Percentiles rank a stretch among this genome's conserved stretches.
Evolutionary conservation across 2,888 invertebrate genomes (phyloP).

Genomic region (Hoplodrina blanda): DNA sequence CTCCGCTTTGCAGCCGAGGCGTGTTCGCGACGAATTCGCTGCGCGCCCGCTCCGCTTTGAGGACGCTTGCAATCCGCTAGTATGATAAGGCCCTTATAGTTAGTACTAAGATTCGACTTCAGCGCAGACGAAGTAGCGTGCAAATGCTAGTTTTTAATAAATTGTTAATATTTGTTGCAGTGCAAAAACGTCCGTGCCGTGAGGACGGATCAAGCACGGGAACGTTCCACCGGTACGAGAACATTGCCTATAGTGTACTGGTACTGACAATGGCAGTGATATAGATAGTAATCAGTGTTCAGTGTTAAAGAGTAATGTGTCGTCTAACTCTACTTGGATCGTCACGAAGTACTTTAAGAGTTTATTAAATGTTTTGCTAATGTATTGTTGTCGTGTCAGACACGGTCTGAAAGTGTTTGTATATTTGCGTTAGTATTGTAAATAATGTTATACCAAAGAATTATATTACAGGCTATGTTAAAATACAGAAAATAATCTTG

Average conservation of each 20-base stretch:
- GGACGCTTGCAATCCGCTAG: too few relatives aligned
- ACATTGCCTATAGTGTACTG: slow-evolving; percentile 76
- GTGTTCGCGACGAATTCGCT: too few relatives aligned
- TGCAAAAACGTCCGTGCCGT: slow-evolving; percentile 85
- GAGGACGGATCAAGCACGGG: slow-evolving; percentile 78
- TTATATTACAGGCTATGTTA: slow-evolving; percentile 15
- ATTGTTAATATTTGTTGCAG: slow-evolving; percentile 77
- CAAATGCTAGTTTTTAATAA: too few relatives aligned
- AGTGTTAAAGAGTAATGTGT: slow-evolving; percentile 39
- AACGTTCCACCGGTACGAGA: slow-evolving; percentile 75
- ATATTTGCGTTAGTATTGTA: slow-evolving; percentile 43
- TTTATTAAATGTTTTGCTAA: slow-evolving; percentile 31
- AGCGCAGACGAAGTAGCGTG: too few relatives aligned
- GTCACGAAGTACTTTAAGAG: slow-evolving; percentile 16
- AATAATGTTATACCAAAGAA: slow-evolving; percentile 61
- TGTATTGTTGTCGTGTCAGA: slow-evolving; percentile 21
- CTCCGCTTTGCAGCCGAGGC: too few relatives aligned
- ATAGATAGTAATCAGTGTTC: slow-evolving; percentile 49
- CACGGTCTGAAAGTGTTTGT: slow-evolving; percentile 12
- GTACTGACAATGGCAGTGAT: slow-evolving; percentile 18
- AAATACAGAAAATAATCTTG: slow-evolving; percentile 6
- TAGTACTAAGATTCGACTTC: too few relatives aligned
- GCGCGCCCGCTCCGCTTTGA: too few relatives aligned
- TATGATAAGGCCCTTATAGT: too few relatives aligned
- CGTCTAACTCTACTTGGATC: slow-evolving; percentile 3